phyloP scores from a whole-genome alignment of 92 coral and sea anemone species.

The Heliopora coerulea region DNA sequence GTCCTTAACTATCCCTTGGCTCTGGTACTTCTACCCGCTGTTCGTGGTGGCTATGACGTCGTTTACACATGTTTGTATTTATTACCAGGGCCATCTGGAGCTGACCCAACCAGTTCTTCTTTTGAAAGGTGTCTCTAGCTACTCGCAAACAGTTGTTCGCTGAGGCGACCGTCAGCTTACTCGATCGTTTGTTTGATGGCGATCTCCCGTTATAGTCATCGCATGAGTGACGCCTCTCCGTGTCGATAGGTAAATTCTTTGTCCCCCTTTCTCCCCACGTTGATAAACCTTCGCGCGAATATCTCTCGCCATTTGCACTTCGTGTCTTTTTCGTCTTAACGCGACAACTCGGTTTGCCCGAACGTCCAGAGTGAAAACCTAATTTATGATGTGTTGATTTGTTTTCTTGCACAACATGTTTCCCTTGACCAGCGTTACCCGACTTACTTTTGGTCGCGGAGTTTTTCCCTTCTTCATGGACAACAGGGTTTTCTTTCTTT shows the following conservation, averaged over 20 bases:
- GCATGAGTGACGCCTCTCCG: background rate
- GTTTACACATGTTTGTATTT: constrained; percentile 77
- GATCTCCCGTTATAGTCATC: background rate
- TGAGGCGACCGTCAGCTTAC: background rate
- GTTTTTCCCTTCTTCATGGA: too few relatives aligned
- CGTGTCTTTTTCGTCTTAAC: too few relatives aligned
- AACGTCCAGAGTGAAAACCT: background rate
- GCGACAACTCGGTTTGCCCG: background rate
- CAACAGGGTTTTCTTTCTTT: background rate
- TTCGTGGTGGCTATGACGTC: constrained; percentile 14
- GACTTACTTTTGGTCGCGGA: too few relatives aligned
- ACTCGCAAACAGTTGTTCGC: constrained; percentile 4
- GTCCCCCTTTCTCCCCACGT: too few relatives aligned
- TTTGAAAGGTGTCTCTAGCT: constrained; percentile 61
- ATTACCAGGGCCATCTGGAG: constrained; percentile 88
- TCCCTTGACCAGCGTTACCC: too few relatives aligned
- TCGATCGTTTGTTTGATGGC: background rate
- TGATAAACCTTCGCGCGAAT: too few relatives aligned
- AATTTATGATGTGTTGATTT: too few relatives aligned
- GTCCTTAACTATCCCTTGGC: constrained; percentile 14
- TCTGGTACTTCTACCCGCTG: too few relatives aligned
- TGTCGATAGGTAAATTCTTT: background rate
- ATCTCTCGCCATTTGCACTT: background rate
- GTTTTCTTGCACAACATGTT: too few relatives aligned
- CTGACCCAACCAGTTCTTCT: constrained; percentile 86